phyloP scores from a whole-genome alignment of 2,797 vertebrate genomes.

The Malurus splendens region DNA sequence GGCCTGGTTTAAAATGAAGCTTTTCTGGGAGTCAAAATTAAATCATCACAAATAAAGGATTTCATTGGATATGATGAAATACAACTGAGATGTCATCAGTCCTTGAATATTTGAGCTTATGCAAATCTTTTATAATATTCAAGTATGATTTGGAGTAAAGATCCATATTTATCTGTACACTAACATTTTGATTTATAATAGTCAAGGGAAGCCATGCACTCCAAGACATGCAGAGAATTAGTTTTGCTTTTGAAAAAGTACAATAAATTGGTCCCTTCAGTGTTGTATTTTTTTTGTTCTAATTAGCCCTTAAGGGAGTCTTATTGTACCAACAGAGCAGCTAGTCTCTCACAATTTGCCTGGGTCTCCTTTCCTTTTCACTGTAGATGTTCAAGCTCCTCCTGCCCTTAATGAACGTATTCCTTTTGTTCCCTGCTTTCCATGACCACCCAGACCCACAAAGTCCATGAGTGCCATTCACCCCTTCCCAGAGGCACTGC shows the following conservation, averaged over 20 bases:
- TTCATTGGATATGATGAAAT: not conserved
- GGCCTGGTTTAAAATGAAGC: not conserved
- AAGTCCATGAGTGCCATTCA: fast-evolving
- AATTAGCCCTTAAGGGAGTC: not conserved
- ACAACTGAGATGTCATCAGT: not conserved
- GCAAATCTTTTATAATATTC: not conserved
- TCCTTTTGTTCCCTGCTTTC: not conserved
- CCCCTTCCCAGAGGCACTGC: not conserved
- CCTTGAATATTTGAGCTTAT: not conserved
- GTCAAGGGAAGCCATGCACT: not conserved
- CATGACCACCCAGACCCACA: fast-evolving
- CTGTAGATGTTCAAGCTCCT: not conserved
- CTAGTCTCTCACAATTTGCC: not conserved
- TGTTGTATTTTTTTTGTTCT: not conserved
- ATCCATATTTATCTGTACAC: not conserved
- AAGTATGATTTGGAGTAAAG: not conserved
- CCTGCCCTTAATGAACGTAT: fast-evolving
- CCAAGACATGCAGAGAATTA: not conserved
- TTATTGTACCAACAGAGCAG: not conserved
- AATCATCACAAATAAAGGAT: not conserved
- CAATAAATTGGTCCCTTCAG: not conserved
- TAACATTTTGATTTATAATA: not conserved
- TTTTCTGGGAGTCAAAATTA: not conserved
- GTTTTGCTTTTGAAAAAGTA: not conserved
- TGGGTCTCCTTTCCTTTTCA: not conserved